Conservation (phyloP, 2,797 vertebrate species). For the Masticophis lateralis region DNA sequence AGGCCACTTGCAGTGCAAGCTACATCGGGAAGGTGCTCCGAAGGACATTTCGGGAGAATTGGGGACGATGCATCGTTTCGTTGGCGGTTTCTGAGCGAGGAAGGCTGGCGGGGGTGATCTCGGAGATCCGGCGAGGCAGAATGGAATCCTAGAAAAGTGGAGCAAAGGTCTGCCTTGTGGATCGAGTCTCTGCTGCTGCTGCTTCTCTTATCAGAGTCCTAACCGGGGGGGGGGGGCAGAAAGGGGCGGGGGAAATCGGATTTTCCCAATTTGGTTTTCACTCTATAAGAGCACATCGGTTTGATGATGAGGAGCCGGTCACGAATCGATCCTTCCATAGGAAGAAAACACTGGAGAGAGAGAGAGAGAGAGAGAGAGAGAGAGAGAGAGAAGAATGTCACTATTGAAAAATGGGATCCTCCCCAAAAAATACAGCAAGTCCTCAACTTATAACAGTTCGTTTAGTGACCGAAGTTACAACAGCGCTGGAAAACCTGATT, state of each 20-base stretch:
- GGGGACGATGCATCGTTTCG: neutral
- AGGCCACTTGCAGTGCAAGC: neutral
- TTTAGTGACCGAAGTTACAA: neutral
- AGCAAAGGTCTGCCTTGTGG: neutral
- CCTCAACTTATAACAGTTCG: too few relatives aligned
- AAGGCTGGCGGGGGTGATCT: neutral
- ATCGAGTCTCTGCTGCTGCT: neutral
- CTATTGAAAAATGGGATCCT: neutral
- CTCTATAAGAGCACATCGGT: slow-evolving; percentile 20
- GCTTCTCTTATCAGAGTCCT: neutral
- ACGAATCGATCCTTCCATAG: slow-evolving; percentile 71
- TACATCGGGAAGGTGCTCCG: neutral
- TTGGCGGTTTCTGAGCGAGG: neutral
- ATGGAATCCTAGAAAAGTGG: neutral
- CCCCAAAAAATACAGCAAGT: too few relatives aligned
- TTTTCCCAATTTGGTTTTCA: neutral
- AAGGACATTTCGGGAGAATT: neutral
- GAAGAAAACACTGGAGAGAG: slow-evolving; percentile 69
- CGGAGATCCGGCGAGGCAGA: neutral
- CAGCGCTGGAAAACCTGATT: too few relatives aligned
- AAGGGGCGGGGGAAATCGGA: rapidly evolving
- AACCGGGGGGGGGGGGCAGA: rapidly evolving
- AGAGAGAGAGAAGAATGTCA: neutral
- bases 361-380: neutral
- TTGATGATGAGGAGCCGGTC: neutral